Evolutionary conservation across 2,113 vertebrate species (phyloP).

Genomic region (Heterocephalus glaber): DNA sequence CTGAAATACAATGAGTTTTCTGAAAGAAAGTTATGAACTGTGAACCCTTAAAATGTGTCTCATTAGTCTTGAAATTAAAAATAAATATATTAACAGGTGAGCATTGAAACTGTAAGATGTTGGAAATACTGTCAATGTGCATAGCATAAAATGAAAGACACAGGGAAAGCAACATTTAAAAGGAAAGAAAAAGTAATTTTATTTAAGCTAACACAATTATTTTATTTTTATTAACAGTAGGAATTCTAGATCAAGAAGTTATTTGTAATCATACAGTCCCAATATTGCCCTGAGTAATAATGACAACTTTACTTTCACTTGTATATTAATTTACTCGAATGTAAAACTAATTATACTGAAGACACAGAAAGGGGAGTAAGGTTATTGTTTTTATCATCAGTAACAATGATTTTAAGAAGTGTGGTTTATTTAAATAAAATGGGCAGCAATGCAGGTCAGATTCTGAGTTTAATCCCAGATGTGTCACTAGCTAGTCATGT

Average conservation of each 20-base stretch:
- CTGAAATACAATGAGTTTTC: not conserved
- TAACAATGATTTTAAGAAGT: not conserved
- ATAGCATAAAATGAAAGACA: not conserved
- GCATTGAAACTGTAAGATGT: not conserved
- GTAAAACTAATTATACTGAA: not conserved
- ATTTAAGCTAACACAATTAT: not conserved
- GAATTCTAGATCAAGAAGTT: not conserved
- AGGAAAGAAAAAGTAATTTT: not conserved
- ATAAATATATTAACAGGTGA: not conserved
- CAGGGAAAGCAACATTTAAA: not conserved
- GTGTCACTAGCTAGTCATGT: not conserved
- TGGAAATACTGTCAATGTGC: not conserved
- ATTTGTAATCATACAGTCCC: not conserved
- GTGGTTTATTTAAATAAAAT: not conserved
- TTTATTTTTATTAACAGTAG: not conserved
- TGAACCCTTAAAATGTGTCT: slow-evolving; percentile 20
- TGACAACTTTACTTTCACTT: not conserved
- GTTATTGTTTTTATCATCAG: not conserved
- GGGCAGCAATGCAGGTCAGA: not conserved
- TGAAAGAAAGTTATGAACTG: not conserved
- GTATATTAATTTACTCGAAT: not conserved
- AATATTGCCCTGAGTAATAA: not conserved
- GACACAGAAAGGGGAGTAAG: not conserved
- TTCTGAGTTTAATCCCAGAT: not conserved
- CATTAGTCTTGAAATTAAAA: not conserved